Base-by-base conservation (phyloP, 2,113 vertebrate species). In the Chrysochloris asiatica region DNA sequence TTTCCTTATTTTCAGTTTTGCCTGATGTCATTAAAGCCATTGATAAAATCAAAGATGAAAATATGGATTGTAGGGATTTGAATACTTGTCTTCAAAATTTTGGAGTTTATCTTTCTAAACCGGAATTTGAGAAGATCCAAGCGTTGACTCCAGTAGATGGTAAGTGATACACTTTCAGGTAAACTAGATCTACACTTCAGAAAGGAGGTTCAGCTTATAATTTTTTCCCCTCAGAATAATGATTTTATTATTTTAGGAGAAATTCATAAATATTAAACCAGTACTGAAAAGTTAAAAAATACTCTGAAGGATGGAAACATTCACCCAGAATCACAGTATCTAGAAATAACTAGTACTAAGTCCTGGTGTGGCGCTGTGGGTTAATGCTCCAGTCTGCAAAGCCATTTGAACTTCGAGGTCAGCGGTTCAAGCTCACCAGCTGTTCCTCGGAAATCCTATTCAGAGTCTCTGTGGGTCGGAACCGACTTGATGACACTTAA, bases 51-150 rank as follows among this genome's bases (percentile, higher is more conserved):
- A 65, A 93, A 77, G 86, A 83, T 52, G 79, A 85, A 59, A 86
- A 82, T 41, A 10, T 94, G 73, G 65, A 69, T 36, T 59, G 54
- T 72, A 48, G 88, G 3, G 41, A 95, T 71, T 19, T 95, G 63
- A 93, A 90, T 26, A 48, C 11, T 30, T 93, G 71, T 72, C 93
- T 96, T 83, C 76, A 84, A 52, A 94, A 94, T 65, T 89, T 96
- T 89, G 95, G 95, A 79, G 61, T 95, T 93, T 83, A 86, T 63
- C 91, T 95, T 85, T 88, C 93, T 85, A 79, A 94, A 56, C 2
- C 91, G 50, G 95, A 96, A 79, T 93, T 87, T 48, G 45, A 94
- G 47, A 95, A 93, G 77, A 84, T 85, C n/a, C 52, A 33, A 61
- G 65, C 90, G 30, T 47, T 71, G 21, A 83, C 33, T 45, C 8